These are phyloP conservation scores for Lutraria lutraria DNA, from an alignment of 2,888 invertebrate genomes.

Conservation along the genomic window DNA sequence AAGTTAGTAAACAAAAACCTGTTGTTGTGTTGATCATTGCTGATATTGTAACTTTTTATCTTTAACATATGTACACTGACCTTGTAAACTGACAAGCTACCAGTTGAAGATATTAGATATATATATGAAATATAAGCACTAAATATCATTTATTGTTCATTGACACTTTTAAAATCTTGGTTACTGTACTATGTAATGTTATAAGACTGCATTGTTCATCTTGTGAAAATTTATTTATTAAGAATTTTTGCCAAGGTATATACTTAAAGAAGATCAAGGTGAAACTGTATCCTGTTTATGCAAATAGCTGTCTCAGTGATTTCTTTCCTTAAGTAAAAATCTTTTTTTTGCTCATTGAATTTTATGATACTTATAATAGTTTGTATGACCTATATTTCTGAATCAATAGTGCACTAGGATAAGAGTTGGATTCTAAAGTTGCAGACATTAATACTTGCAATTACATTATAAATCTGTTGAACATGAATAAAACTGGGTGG, in stretches of 20 bases:
- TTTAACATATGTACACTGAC: background rate
- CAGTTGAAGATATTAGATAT: background rate
- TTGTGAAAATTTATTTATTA: background rate
- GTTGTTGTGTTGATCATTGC: background rate
- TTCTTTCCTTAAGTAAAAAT: constrained; percentile 3
- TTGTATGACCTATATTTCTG: constrained; percentile 6
- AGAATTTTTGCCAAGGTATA: no score
- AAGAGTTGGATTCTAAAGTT: background rate
- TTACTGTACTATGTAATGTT: background rate
- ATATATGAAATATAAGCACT: background rate
- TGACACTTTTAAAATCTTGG: constrained; percentile 1
- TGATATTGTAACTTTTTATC: background rate
- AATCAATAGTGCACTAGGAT: background rate
- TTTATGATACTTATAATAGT: background rate
- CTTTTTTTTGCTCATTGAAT: background rate
- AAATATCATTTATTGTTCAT: background rate
- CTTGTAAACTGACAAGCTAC: background rate
- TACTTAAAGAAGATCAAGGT: background rate
- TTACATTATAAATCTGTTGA: background rate
- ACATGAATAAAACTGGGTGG: constrained; percentile 21
- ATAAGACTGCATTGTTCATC: background rate
- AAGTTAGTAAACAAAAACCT: background rate
- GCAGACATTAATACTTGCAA: background rate
- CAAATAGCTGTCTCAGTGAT: background rate
- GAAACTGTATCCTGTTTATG: background rate